A percentile compares a stretch with the other conserved stretches of the same genome.
Evolutionary conservation across 2,113 vertebrate genomes (phyloP).

Genomic region (Poeciliopsis turrubarensis): DNA sequence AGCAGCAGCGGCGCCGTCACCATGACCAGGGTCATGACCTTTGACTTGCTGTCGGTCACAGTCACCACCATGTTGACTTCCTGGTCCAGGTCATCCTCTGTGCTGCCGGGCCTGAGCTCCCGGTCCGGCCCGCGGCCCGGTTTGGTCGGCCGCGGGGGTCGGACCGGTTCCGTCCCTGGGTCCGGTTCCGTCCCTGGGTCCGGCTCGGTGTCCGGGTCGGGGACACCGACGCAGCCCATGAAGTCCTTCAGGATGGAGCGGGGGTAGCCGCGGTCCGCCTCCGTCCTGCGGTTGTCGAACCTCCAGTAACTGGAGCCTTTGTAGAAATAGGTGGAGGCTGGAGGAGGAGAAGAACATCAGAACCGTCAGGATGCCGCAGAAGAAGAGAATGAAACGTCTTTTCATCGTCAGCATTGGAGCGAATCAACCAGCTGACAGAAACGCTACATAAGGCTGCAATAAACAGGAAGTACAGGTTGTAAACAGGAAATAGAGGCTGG

Average conservation of each 20-base stretch:
- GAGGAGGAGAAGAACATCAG: not conserved
- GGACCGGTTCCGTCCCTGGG: slow-evolving; percentile 43
- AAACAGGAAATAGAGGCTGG: no score
- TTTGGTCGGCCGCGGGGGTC: slow-evolving; percentile 44
- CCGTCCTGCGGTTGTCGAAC: slow-evolving; percentile 88
- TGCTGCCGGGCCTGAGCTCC: not conserved
- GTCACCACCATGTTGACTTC: slow-evolving; percentile 89
- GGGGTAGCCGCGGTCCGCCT: slow-evolving; percentile 90
- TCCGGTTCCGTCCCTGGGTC: slow-evolving; percentile 28
- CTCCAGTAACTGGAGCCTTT: slow-evolving; percentile 95
- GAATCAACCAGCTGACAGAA: no score
- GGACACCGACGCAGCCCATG: slow-evolving; percentile 90
- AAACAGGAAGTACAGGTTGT: no score
- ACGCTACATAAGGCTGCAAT: no score
- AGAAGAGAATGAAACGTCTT: no score
- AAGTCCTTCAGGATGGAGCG: slow-evolving; percentile 95
- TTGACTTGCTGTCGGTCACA: slow-evolving; percentile 84
- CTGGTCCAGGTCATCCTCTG: slow-evolving; percentile 53
- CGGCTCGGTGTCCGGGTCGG: slow-evolving; percentile 62
- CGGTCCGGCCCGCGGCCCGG: slow-evolving; percentile 48
- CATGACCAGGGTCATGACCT: slow-evolving; percentile 89
- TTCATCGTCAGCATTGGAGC: no score
- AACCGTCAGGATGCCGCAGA: not conserved
- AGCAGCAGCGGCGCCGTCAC: slow-evolving; percentile 89
- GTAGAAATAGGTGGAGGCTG: slow-evolving; percentile 96